Base-by-base conservation (phyloP, 1,140 invertebrate genomes). In the Leptopilina clavipes region DNA sequence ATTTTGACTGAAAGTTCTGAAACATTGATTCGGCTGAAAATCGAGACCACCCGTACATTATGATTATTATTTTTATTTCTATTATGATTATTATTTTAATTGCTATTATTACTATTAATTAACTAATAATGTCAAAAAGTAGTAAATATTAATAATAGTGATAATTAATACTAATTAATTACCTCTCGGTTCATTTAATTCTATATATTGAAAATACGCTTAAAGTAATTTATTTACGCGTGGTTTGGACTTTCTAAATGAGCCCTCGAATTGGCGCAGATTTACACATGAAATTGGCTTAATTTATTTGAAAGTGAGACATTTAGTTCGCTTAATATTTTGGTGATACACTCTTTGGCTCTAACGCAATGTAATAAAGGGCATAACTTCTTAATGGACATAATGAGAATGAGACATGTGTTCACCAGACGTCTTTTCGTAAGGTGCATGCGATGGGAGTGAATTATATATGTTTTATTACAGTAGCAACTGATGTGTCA, bases 381-480 rank as follows among this genome's bases (percentile, higher is more conserved):
- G 81, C 75, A 79, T 81, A 77, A 71, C 86, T 86, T 86, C 77
- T 80, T 82, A 85, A 81, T 84, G 79, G 81, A 82, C 84, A 84
- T 86, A 85, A 84, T 84, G 79, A 81, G 76, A 83, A 77, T 78
- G 78, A 65, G 82, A 87, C 85, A 86, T 86, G 78, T 87, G 86
- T 84, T 86, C 77, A 74, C 85, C 86, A 86, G 85, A 87, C 83
- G 84, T 85, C 81, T 78, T 31, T 31, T 81, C 71, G 80, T 72
- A 86, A 87, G 86, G 86, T 87, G 81, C 82, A 40, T 9, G 37
- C 0, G 37, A 86, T 86, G 85, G 84, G 82, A 86, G 86, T 84
- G 84, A 85, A 85, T 87, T 86, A 85, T 81, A 31, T 31, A 31
- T 40, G 78, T 85, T 86, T 86, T 74, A 87, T 86, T 83, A 56